Percentiles rank a stretch among this genome's conserved stretches.
phyloP scores from a whole-genome alignment of 2,113 vertebrate genomes.

The Anguilla japonica region DNA sequence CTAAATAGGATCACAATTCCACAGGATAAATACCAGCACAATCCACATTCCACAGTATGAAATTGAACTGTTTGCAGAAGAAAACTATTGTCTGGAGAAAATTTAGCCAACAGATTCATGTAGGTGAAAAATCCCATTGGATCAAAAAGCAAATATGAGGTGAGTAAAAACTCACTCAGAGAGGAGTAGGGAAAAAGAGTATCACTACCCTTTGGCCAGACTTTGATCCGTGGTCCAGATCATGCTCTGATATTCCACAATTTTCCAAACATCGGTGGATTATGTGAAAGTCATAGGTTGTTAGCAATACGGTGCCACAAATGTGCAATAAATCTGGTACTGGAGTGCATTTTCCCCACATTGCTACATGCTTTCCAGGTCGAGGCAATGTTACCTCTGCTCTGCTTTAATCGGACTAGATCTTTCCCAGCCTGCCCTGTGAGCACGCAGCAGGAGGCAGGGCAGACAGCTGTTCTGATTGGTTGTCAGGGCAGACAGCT shows the following conservation, averaged over 20 bases:
- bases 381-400: no score
- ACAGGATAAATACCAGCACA: neutral
- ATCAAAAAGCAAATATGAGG: neutral
- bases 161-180: neutral
- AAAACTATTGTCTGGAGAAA: neutral
- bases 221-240: neutral
- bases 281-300: neutral
- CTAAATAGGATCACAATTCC: neutral
- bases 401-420: no score
- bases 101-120: neutral
- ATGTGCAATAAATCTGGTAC: neutral
- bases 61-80: neutral
- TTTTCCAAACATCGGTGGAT: neutral
- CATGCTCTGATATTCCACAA: neutral
- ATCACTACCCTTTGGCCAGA: no score
- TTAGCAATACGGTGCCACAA: neutral
- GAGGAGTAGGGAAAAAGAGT: neutral
- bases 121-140: neutral
- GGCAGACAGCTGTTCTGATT: no score
- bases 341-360: neutral
- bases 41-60: neutral
- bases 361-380: neutral
- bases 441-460: no score
- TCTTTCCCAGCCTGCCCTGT: no score
- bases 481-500: no score